Conservation (phyloP, 2,797 vertebrate species). For the Uromys caudimaculatus region DNA sequence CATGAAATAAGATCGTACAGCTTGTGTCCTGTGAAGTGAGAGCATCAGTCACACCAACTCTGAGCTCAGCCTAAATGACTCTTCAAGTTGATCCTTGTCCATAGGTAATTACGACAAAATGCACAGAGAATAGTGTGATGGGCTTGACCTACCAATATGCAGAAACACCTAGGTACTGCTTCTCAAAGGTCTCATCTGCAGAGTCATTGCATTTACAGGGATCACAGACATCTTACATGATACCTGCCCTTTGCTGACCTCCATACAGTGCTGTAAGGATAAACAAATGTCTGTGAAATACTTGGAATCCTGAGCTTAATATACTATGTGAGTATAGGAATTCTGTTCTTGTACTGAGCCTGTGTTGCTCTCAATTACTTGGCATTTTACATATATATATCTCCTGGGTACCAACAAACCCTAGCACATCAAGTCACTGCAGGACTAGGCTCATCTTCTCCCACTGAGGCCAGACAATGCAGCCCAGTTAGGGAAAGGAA, state of each 20-base stretch:
- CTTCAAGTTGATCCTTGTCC: background rate
- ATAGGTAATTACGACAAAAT: background rate
- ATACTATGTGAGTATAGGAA: background rate
- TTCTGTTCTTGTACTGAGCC: background rate
- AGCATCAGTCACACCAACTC: background rate
- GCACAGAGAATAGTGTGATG: background rate
- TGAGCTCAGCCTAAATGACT: background rate
- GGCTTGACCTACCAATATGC: background rate
- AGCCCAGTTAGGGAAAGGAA: background rate
- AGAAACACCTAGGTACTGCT: background rate
- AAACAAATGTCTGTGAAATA: constrained; percentile 28
- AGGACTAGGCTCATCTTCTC: background rate
- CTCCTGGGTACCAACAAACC: too few relatives aligned
- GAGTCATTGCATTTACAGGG: constrained; percentile 28
- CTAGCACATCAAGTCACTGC: too few relatives aligned
- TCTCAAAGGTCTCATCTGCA: constrained; percentile 11
- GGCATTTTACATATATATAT: background rate
- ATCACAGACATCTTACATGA: constrained; percentile 17
- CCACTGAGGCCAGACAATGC: background rate
- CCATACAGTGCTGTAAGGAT: background rate
- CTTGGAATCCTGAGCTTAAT: background rate
- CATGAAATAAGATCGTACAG: background rate
- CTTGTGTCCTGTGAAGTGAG: background rate
- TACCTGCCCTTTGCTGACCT: background rate
- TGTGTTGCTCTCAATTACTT: background rate